Conservation (phyloP, 2,888 invertebrate genomes). For the Linnaemya tessellans region DNA sequence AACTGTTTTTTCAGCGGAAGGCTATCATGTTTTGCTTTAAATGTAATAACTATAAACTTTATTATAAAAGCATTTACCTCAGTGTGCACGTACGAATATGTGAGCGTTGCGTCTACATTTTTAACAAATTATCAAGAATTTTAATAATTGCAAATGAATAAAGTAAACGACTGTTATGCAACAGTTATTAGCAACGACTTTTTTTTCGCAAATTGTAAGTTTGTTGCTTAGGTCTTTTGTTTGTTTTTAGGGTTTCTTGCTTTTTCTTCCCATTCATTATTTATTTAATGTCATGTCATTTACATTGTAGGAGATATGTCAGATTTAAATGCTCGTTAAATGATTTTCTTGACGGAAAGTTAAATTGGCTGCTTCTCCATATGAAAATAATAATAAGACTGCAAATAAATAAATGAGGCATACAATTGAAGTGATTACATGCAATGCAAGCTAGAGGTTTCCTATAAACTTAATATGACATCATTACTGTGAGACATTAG, state of each 20-base stretch:
- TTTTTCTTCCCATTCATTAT: constrained; percentile 15
- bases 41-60: constrained; percentile 9
- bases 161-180: background rate
- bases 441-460: background rate
- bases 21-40: constrained; percentile 55
- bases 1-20: constrained; percentile 52
- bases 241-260: background rate
- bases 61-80: background rate
- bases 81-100: background rate
- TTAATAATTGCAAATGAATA: constrained; percentile 15
- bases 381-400: background rate
- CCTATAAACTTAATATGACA: background rate
- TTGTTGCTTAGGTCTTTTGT: constrained; percentile 37
- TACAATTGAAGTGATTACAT: background rate
- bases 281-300: constrained; percentile 48
- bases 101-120: background rate
- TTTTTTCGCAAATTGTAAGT: background rate
- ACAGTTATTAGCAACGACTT: constrained; percentile 2
- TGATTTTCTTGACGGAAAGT: background rate
- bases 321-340: constrained; percentile 29
- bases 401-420: constrained; percentile 5
- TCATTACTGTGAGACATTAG: background rate
- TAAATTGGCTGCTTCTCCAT: constrained; percentile 22
- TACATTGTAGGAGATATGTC: constrained; percentile 20
- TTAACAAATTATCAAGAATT: constrained; percentile 57